Evolutionary conservation across 2,888 invertebrate genomes (phyloP), one percentile per base, ranked within the genome.

Genomic region (Tethea ocularis): DNA sequence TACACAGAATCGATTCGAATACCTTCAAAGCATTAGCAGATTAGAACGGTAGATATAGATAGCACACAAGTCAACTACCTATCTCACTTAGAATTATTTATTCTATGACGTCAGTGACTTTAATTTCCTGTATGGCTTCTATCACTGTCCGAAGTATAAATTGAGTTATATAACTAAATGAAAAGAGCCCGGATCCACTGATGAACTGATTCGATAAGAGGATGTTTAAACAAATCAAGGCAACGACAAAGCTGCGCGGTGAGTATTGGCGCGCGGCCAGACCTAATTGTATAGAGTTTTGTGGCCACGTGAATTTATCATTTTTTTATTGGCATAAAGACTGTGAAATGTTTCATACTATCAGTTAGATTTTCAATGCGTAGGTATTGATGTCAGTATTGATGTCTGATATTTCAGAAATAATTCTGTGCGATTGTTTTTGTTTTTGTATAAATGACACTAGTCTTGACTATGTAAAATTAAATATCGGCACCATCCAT

Each of bases 121-220:
- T 17, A 13, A 54, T 20, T 54, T 54, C 54, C 54, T 22, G n/a
- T 15, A 24, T 52, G 7, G 54, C 33, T 10, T 33, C 20, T 10
- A 33, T 33, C 33, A 33, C 13, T 33, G 36, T n/a, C 52, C 1
- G 29, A 46, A 53, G 29, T 53, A 53, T 54, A 54, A 54, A 54
- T 54, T 33, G 24, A 54, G 54, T 33, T 54, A 15, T 22, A 33
- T 54, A 54, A 56, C 56, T 29, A 46, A 51, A 46, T 51, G 29
- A 56, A 41, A 41, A 46, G 26, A 56, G 23, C 38, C 26, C n/a
- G n/a, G 36, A 60, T 23, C 57, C 60, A 38, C 59, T 63, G 76
- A 75, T 76, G 72, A 57, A 68, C 72, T 74, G 71, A 60, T 69
- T 72, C 65, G 76, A 74, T 78, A 78, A 77, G 70, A 74, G n/a